phyloP scores from a whole-genome alignment of 1,140 invertebrate species.

The Orius insidiosus region DNA sequence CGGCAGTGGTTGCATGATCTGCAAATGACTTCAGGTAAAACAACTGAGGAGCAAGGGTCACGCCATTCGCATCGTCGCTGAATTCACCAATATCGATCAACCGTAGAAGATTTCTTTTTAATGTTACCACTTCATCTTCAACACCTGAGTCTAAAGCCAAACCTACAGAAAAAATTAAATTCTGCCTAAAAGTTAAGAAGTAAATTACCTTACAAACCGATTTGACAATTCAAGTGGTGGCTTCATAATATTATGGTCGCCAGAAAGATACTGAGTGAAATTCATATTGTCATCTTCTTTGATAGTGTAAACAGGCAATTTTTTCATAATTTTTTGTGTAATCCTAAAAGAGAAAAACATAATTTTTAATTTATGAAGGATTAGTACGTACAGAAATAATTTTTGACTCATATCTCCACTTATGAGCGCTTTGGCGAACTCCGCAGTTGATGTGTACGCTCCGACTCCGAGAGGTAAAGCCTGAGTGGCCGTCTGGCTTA shows the following conservation, averaged over 20 bases:
- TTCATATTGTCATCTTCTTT: conserved; percentile 26
- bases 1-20: conserved; percentile 82
- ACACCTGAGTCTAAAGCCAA: conserved; percentile 45
- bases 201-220: conserved; percentile 65
- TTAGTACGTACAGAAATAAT: conserved; percentile 49
- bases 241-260: conserved; percentile 38
- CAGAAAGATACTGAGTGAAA: conserved; percentile 31
- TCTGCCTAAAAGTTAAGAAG: not conserved
- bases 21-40: conserved; percentile 84
- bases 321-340: conserved; percentile 66
- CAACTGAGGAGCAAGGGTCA: conserved; percentile 71
- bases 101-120: conserved; percentile 67
- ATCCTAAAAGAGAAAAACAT: conserved; percentile 30
- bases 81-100: conserved; percentile 79
- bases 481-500: conserved; percentile 29
- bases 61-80: conserved; percentile 64
- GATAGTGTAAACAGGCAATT: conserved; percentile 34
- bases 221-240: conserved; percentile 78
- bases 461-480: conserved; percentile 31
- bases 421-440: conserved; percentile 47
- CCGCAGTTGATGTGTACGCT: conserved; percentile 30
- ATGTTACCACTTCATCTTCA: conserved; percentile 41
- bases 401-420: conserved; percentile 62
- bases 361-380: not conserved
- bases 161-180: conserved; percentile 29